Conservation (phyloP, 2,113 vertebrate species). For the Upupa epops region DNA sequence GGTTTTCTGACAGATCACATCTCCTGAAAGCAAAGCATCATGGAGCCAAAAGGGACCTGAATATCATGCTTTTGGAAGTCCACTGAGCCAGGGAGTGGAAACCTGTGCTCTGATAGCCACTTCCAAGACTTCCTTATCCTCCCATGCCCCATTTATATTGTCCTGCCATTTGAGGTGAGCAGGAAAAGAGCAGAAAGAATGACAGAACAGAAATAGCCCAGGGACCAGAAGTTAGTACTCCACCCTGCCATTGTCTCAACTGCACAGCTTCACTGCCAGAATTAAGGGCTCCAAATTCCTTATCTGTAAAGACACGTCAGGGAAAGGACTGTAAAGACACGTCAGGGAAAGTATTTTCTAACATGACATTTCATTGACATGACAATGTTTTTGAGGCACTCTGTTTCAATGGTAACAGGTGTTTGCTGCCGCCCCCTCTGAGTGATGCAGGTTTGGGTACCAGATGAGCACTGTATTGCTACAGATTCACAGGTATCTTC, state of each 20-base stretch:
- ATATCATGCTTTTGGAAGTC: background rate
- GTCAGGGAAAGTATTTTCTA: background rate
- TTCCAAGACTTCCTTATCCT: background rate
- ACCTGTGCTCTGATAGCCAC: background rate
- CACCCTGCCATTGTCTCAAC: background rate
- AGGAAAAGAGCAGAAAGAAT: background rate
- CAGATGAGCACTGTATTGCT: fast-evolving
- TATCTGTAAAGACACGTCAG: background rate
- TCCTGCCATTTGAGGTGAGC: background rate
- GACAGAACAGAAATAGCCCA: background rate
- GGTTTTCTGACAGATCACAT: background rate
- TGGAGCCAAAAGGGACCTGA: background rate
- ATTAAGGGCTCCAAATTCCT: background rate
- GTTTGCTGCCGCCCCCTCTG: background rate
- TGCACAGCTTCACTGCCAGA: background rate
- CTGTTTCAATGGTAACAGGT: background rate
- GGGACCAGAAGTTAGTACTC: background rate
- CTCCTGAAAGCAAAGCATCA: background rate
- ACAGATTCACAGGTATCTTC: background rate
- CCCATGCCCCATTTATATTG: background rate
- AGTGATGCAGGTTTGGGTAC: fast-evolving
- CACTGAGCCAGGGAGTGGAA: background rate
- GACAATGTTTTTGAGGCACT: background rate
- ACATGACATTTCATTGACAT: no score
- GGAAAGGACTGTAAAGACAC: background rate